Percentiles rank a stretch among this genome's conserved stretches.
phyloP scores from a whole-genome alignment of 2,113 vertebrate species.

The Bujurquina vittata region DNA sequence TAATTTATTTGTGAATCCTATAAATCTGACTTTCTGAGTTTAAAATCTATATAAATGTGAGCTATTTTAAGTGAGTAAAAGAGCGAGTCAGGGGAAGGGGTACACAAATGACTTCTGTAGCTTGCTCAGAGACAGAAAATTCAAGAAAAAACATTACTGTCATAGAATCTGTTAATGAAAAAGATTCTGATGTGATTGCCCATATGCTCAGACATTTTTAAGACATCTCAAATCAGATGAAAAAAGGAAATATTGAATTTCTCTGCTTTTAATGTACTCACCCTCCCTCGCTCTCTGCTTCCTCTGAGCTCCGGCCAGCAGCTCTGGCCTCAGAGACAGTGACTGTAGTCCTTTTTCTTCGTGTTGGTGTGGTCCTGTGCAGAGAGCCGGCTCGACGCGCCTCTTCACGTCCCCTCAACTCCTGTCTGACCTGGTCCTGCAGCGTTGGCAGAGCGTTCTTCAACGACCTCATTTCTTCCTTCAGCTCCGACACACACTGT shows the following conservation, averaged over 20 bases:
- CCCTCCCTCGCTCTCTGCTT: slow-evolving; percentile 96
- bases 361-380: slow-evolving; percentile 79
- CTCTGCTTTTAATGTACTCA: slow-evolving; percentile 74
- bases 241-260: background rate
- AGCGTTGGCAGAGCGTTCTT: slow-evolving; percentile 88
- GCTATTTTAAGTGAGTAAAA: background rate
- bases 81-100: background rate
- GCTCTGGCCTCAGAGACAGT: slow-evolving; percentile 40
- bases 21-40: background rate
- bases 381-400: slow-evolving; percentile 77
- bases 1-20: background rate
- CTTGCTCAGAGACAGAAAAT: background rate
- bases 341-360: slow-evolving; percentile 79
- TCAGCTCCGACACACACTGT: slow-evolving; percentile 88
- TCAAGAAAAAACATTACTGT: background rate
- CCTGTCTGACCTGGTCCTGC: slow-evolving; percentile 85
- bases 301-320: slow-evolving; percentile 90
- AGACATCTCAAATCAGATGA: background rate
- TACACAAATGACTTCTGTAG: background rate
- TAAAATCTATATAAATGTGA: background rate
- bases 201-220: background rate
- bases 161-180: background rate
- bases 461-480: slow-evolving; percentile 88
- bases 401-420: slow-evolving; percentile 77
- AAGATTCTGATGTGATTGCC: background rate